Evolutionary conservation across 2,797 vertebrate species (phyloP).

Genomic region (Spea hammondii): DNA sequence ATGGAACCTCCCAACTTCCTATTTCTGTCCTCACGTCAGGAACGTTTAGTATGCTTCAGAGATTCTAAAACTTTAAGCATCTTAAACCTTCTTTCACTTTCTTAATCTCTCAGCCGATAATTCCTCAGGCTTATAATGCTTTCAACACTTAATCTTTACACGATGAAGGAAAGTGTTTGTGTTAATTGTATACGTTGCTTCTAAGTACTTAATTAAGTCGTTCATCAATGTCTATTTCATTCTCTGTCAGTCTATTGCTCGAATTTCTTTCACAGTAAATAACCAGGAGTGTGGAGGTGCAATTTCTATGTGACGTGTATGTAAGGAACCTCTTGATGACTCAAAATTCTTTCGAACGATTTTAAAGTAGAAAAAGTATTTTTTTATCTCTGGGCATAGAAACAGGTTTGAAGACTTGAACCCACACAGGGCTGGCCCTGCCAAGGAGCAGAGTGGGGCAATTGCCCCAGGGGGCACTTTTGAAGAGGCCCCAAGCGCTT

Average conservation of each 20-base stretch:
- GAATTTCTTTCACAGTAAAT: too few relatives aligned
- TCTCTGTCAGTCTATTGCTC: not conserved
- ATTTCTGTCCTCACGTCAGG: not conserved
- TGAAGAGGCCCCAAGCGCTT: too few relatives aligned
- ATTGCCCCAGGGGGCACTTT: too few relatives aligned
- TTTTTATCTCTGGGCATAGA: too few relatives aligned
- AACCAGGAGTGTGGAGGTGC: too few relatives aligned
- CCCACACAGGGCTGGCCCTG: too few relatives aligned
- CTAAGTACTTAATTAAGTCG: not conserved
- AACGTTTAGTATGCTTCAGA: slow-evolving; percentile 30
- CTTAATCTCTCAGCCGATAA: slow-evolving; percentile 11
- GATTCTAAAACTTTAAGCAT: slow-evolving; percentile 31
- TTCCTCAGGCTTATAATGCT: slow-evolving; percentile 1
- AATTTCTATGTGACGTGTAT: too few relatives aligned
- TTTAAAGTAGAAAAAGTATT: too few relatives aligned
- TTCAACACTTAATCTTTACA: not conserved
- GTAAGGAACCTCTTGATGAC: too few relatives aligned
- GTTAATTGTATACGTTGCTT: not conserved
- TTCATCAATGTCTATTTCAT: not conserved
- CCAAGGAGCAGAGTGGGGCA: too few relatives aligned
- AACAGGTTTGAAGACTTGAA: too few relatives aligned
- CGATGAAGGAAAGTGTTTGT: not conserved
- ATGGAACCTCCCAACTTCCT: not conserved
- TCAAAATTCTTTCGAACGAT: too few relatives aligned
- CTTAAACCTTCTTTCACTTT: slow-evolving; percentile 15